Base-by-base conservation (phyloP, 2,113 vertebrate species). In the Grus americana region DNA sequence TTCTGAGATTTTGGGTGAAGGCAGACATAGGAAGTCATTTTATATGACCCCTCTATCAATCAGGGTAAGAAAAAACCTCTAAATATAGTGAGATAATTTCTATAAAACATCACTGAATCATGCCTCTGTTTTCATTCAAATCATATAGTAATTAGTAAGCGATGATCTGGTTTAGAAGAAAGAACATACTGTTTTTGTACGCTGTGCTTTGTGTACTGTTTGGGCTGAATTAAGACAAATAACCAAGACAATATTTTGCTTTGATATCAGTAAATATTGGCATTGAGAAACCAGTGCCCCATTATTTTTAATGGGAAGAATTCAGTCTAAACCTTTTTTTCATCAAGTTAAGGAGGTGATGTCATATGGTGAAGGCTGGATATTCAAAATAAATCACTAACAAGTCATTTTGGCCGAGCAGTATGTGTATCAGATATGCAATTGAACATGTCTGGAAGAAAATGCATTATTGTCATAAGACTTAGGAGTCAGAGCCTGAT, bases 201-300 rank as follows among this genome's bases (percentile, higher is more conserved):
- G 19, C 91, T 92, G 87, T 88, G 81, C 47, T 97, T 95, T 97
- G 96, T 95, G 95, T 97, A 92, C 84, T 94, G n/a, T 79, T 97
- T 95, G 94, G 84, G 74, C 74, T 94, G 95, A 95, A 96, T 95
- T 94, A 97, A 97, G 89, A 97, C 78, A 95, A 97, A 96, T 96
- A 97, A 95, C 86, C 42, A 89, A 73, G 91, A 86, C 95, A 95
- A 50, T 94, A 95, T 94, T 97, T 97, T 95, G 50, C 96, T 95
- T 97, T 97, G 95, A 97, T 95, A 97, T 92, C 96, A 94, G 91
- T 97, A 97, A 97, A 92, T 96, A 96, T 74, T 97, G 95, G 94
- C 96, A 90, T 86, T 58, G 63, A 96, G 46, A 95, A 95, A 90
- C n/a, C 81, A 78, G 87, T 94, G 84, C 81, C 96, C 96, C 74